Evolutionary conservation across 2,888 invertebrate species (phyloP).

Genomic region (Zhuqinia jingwanae): DNA sequence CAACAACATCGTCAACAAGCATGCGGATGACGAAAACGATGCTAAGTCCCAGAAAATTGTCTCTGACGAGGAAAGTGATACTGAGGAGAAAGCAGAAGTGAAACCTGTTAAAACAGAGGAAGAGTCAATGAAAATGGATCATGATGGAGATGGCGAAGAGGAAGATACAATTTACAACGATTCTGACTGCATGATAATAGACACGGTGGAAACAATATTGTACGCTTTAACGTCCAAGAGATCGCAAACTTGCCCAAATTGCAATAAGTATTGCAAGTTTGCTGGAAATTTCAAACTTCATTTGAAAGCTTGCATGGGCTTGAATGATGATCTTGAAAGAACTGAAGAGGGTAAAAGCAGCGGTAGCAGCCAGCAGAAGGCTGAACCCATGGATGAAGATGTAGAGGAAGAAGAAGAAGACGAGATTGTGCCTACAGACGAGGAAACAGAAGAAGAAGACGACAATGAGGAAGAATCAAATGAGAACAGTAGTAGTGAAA

Average conservation of each 20-base stretch:
- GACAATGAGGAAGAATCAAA: not conserved
- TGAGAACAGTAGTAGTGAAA: not conserved
- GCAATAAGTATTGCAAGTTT: constrained; percentile 37
- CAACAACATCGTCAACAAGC: no score
- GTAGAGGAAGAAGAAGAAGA: not conserved
- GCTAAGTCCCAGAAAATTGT: no score
- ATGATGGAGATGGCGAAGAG: not conserved
- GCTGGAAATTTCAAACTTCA: constrained; percentile 31
- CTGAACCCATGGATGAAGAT: not conserved
- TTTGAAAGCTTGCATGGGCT: constrained; percentile 17
- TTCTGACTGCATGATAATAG: constrained; percentile 21
- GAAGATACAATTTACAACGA: constrained; percentile 23
- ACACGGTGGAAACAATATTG: constrained; percentile 25
- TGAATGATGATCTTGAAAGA: constrained; percentile 33
- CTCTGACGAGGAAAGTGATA: not conserved
- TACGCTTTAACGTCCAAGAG: constrained; percentile 40
- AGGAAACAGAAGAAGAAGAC: not conserved
- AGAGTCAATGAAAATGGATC: not conserved
- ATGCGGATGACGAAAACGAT: no score
- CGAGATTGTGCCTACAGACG: not conserved
- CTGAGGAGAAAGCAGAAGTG: not conserved
- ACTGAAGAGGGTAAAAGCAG: not conserved
- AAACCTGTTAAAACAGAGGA: not conserved
- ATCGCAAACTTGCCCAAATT: constrained; percentile 39
- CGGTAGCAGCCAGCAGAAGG: not conserved